Evolutionary conservation across 2,797 vertebrate species (phyloP), one percentile per base, ranked within the genome.

Genomic region (Columba guinea): DNA sequence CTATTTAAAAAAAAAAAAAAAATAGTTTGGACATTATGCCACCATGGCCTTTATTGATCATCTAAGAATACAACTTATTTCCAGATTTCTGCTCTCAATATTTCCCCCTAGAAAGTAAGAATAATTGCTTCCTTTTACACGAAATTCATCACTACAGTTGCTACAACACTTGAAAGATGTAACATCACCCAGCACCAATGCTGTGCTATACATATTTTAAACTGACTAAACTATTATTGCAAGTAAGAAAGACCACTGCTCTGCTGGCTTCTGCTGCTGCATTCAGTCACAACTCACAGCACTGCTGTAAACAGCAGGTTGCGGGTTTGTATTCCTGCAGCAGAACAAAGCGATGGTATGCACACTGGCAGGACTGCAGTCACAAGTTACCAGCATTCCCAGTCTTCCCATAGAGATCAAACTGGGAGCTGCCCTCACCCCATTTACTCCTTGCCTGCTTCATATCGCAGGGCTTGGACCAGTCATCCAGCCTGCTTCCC

Each of bases 121-220:
- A n/a, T 12, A 48, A 64, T 23, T 73, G 34, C 9, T 80, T 80
- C 20, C 15, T 76, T 58, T 87, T 37, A 60, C 37, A 95, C 37
- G 84, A 62, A 69, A 62, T n/a, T 89, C 56, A 30, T 64, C 52
- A 15, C 32, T 91, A 55, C 48, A 70, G 41, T 73, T 78, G 37
- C 46, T 78, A 37, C 52, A 91, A 28, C 23, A 59, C 37, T 23
- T 65, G 27, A 65, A 95, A 65, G 55, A 56, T 14, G 20, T 49
- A 46, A 37, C 79, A 23, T 5, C 4, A 12, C 58, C 59, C 34
- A 30, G 16, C 0, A 0, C 16, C 34, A 16, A 7, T 28, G 60
- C 28, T 91, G 28, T 32, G 68, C 17, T 23, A 20, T 15, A 64
- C 15, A 6, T 2, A 24, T 27, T 39, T 88, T 37, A 91, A 55